Conservation (phyloP, 1,140 invertebrate species). For the Atopsyche davidsoni region DNA sequence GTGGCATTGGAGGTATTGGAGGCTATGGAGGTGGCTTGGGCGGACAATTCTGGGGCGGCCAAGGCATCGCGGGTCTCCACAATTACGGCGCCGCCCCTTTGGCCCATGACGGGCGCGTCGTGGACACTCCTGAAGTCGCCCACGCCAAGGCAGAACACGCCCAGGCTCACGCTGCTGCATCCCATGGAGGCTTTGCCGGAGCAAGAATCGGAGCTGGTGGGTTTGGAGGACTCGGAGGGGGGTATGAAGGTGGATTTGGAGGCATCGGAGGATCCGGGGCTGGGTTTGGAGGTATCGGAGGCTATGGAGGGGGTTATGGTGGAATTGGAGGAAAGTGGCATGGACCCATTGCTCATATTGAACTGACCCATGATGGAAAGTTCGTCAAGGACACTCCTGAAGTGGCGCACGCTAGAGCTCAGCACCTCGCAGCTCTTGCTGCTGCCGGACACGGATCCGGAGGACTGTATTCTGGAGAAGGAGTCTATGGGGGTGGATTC, state of each 20-base stretch:
- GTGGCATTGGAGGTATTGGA: not conserved
- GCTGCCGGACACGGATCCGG: slow-evolving; percentile 30
- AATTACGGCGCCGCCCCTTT: slow-evolving; percentile 20
- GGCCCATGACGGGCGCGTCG: slow-evolving; percentile 33
- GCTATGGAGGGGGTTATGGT: slow-evolving; percentile 31
- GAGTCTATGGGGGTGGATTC: slow-evolving; percentile 7
- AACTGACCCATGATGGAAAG: slow-evolving; percentile 47
- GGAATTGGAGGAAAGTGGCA: slow-evolving; percentile 24
- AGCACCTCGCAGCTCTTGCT: slow-evolving; percentile 41
- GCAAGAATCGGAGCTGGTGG: slow-evolving; percentile 53
- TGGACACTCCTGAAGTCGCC: slow-evolving; percentile 47
- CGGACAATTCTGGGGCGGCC: slow-evolving; percentile 10
- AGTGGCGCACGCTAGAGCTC: slow-evolving; percentile 43
- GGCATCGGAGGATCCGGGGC: slow-evolving; percentile 48
- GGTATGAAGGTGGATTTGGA: slow-evolving; percentile 31
- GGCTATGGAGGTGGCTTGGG: not conserved
- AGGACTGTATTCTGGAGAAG: not conserved
- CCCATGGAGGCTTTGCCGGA: slow-evolving; percentile 37
- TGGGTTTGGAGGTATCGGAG: slow-evolving; percentile 38
- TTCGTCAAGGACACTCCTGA: slow-evolving; percentile 47
- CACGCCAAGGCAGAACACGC: slow-evolving; percentile 44
- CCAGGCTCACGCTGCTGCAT: slow-evolving; percentile 23
- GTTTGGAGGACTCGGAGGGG: slow-evolving; percentile 41
- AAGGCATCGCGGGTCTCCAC: slow-evolving; percentile 13
- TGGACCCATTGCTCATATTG: slow-evolving; percentile 38